These are phyloP conservation scores for Cathartes aura DNA, from an alignment of 2,113 vertebrate genomes.

Conservation along the genomic window DNA sequence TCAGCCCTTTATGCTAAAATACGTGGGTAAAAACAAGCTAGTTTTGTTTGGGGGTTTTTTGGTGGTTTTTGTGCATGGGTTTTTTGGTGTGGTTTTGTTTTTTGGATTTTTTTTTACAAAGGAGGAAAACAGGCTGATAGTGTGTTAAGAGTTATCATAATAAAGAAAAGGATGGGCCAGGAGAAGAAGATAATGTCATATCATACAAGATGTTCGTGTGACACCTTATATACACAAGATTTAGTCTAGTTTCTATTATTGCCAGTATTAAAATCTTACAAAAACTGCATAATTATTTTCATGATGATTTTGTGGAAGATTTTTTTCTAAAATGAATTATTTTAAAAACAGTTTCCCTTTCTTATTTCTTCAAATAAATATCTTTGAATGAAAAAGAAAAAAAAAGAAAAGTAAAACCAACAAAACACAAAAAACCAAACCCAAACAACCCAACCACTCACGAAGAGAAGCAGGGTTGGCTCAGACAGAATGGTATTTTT, in stretches of 20 bases:
- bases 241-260: neutral
- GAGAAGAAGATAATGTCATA: neutral
- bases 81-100: too few relatives aligned
- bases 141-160: neutral
- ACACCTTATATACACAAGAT: neutral
- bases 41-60: neutral
- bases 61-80: too few relatives aligned
- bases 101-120: neutral
- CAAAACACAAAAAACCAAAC: neutral
- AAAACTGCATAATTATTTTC: neutral
- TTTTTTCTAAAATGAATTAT: neutral
- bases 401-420: neutral
- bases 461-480: neutral
- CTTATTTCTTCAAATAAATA: neutral
- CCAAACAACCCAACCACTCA: neutral
- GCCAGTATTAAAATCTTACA: neutral
- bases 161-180: neutral
- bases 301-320: neutral
- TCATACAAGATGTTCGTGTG: neutral
- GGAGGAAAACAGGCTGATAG: neutral
- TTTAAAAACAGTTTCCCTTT: neutral
- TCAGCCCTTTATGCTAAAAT: neutral
- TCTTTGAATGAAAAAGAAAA: neutral
- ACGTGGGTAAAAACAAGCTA: neutral
- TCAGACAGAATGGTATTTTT: neutral